Conservation (phyloP, 1,140 invertebrate genomes). For the Laodelphax striatellus region DNA sequence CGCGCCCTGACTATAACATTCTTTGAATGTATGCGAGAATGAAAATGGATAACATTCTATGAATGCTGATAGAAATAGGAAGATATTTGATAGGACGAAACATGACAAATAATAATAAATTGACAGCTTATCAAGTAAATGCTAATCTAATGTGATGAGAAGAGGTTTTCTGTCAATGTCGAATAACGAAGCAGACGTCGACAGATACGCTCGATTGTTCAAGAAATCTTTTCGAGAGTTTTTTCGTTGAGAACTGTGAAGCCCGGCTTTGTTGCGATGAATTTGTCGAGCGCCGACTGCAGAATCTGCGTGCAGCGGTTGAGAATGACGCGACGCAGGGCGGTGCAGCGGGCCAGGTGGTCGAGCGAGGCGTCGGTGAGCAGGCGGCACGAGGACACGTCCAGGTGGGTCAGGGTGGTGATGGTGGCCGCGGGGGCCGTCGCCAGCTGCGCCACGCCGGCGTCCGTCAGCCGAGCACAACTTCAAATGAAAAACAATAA, state of each 20-base stretch:
- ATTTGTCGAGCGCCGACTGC: constrained; percentile 64
- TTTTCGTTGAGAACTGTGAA: constrained; percentile 3
- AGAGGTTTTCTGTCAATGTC: too few relatives aligned
- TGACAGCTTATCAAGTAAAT: too few relatives aligned
- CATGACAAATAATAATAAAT: too few relatives aligned
- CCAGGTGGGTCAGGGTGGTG: constrained; percentile 45
- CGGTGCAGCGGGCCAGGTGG: constrained; percentile 55
- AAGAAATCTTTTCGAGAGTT: constrained; percentile 7
- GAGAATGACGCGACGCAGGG: constrained; percentile 52
- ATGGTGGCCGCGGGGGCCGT: constrained; percentile 46
- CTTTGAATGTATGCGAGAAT: too few relatives aligned
- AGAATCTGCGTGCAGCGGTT: constrained; percentile 64
- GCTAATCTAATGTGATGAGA: too few relatives aligned
- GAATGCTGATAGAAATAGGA: too few relatives aligned
- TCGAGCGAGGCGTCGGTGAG: constrained; percentile 72
- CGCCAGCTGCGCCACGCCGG: constrained; percentile 74
- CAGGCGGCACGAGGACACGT: constrained; percentile 68
- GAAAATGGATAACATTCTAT: too few relatives aligned
- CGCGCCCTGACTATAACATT: too few relatives aligned
- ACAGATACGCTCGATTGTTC: neutral
- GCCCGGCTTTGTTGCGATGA: constrained; percentile 41
- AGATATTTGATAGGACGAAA: too few relatives aligned
- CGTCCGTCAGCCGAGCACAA: constrained; percentile 76
- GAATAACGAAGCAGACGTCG: too few relatives aligned
- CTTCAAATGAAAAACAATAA: too few relatives aligned